Evolutionary conservation across 2,888 invertebrate species (phyloP), one percentile per base, ranked within the genome.

Genomic region (Punctoribates punctum): DNA sequence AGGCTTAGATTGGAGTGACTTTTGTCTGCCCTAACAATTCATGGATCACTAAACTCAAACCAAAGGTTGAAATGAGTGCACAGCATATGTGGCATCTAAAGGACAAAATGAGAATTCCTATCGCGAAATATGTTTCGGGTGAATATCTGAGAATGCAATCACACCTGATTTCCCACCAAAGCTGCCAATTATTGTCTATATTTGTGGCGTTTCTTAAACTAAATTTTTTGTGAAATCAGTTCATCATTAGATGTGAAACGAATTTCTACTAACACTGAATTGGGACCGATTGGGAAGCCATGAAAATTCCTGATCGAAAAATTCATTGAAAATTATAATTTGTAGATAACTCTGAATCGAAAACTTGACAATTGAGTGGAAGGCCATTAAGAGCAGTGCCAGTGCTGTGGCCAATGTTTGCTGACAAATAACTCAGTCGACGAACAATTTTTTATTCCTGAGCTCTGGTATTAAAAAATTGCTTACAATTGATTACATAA

Each of bases 131-230:
- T 51, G 51, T 51, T 17, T 51, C n/a, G n/a, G 20, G n/a, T 65
- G 38, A 11, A 3, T 67, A 67, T 67, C 67, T 72, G 72, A 72
- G 72, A 72, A 72, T 72, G 42, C 20, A 48, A 72, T 46, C 46
- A 72, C 72, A 72, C 42, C 25, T 72, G 42, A 72, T 72, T 72
- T 72, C 72, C 72, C 72, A 72, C 72, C 72, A 48, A 46, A 72
- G 23, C 72, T 48, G 48, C 25, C 72, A 72, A 72, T 72, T 72
- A 72, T 72, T 20, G 23, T 38, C 20, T 25, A 38, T 72, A 46
- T 72, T 23, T 72, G 38, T 25, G 6, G n/a, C 42, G 6, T 72
- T 72, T 11, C 70, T 67, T 67, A 42, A 20, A 11, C 38, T 67
- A 38, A 38, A n/a, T 27, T 67, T 38, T 67, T 42, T 67, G n/a